Base-by-base conservation (phyloP, 2,888 invertebrate genomes). In the Platynereis dumerilii region DNA sequence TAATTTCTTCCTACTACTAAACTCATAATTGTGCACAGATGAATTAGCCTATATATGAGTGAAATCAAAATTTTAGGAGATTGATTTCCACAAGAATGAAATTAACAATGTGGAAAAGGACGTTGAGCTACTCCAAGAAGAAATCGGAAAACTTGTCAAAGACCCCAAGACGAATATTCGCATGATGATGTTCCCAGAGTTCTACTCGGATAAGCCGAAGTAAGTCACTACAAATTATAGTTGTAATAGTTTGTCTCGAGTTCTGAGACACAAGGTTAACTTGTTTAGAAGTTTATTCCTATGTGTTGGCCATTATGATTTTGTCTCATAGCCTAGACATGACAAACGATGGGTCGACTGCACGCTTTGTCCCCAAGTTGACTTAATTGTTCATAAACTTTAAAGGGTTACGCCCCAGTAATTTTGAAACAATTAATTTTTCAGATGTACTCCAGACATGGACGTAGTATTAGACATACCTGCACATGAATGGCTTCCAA, bases 381-480 rank as follows among this genome's bases (percentile, higher is more conserved):
- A n/a, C n/a, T n/a, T n/a, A n/a, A n/a, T n/a, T n/a, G n/a, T n/a
- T n/a, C n/a, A n/a, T n/a, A n/a, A n/a, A n/a, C n/a, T n/a, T n/a
- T n/a, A n/a, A n/a, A n/a, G n/a, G n/a, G n/a, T n/a, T n/a, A n/a
- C n/a, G n/a, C n/a, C n/a, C n/a, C n/a, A n/a, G n/a, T n/a, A n/a
- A n/a, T n/a, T n/a, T n/a, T n/a, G n/a, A n/a, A n/a, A n/a, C n/a
- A n/a, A n/a, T n/a, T n/a, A n/a, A n/a, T n/a, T n/a, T 58, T 65
- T 15, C 76, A 83, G 81, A 63, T 83, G 83, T 70, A 80, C 80
- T 2, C 83, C 83, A 55, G 82, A 83, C 56, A 80, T 80, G 79
- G 83, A 83, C 24, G 74, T 83, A 1, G 72, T 79, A 3, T 67
- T 83, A 24, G 80, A 83, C 65, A 83, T 83, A 27, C 80, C 81